Evolutionary conservation across 2,797 vertebrate species (phyloP).

Genomic region (Miichthys miiuy): DNA sequence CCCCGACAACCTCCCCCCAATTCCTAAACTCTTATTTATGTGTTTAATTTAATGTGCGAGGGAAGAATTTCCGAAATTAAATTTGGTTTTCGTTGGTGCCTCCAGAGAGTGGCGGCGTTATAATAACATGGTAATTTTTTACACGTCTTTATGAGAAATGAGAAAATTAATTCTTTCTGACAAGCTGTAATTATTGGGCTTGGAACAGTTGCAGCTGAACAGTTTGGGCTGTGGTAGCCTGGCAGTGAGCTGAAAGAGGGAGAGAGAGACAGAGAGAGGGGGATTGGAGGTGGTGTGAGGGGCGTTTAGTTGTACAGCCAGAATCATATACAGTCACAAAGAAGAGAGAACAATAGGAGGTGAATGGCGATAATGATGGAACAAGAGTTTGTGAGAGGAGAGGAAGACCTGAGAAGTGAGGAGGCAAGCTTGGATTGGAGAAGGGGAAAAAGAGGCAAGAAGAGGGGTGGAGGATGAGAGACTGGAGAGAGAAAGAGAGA

Average conservation of each 20-base stretch:
- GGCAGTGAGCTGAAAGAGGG: constrained; percentile 92
- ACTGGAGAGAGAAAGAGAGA: not conserved
- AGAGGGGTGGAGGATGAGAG: not conserved
- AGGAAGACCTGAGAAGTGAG: not conserved
- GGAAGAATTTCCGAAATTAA: constrained; percentile 99
- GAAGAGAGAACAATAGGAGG: too few relatives aligned
- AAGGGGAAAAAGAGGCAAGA: not conserved
- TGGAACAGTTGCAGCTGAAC: constrained; percentile 99
- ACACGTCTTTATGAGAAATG: constrained; percentile 99
- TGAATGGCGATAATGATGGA: too few relatives aligned
- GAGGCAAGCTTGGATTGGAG: constrained; percentile 1
- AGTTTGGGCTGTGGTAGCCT: constrained; percentile 96
- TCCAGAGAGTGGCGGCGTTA: constrained; percentile 99
- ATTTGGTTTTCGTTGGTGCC: constrained; percentile 95
- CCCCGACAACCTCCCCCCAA: constrained; percentile 54
- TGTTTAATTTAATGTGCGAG: constrained; percentile 99
- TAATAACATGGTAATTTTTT: constrained; percentile 99
- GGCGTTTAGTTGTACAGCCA: too few relatives aligned
- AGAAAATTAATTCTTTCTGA: constrained; percentile 99
- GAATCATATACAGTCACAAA: too few relatives aligned
- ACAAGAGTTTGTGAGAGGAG: constrained; percentile 1
- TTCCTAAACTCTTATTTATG: constrained; percentile 99
- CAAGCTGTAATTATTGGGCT: constrained; percentile 99
- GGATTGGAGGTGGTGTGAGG: too few relatives aligned
- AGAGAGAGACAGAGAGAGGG: constrained; percentile 55